These are phyloP conservation scores for Hydrolagus affinis DNA, from an alignment of 2,113 vertebrate species.

Conservation along the genomic window DNA sequence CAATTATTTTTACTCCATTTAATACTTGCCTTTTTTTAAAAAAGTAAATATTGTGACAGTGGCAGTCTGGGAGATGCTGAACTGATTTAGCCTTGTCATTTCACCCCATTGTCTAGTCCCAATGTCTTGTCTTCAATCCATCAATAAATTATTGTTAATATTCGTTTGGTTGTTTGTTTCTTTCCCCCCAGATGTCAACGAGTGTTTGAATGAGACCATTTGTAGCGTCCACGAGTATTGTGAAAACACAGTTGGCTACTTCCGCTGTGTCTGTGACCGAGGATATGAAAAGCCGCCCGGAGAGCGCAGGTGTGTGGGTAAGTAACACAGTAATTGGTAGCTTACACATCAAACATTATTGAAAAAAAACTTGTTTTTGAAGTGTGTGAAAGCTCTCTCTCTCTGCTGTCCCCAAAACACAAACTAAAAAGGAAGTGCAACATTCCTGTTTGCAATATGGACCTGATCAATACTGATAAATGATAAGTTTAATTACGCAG, in stretches of 20 bases:
- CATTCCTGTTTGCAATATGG: too few species aligned
- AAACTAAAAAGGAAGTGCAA: not conserved
- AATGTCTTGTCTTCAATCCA: not conserved
- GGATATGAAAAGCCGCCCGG: constrained; percentile 50
- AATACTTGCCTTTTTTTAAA: too few species aligned
- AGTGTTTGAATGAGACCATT: constrained; percentile 57
- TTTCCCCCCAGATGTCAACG: constrained; percentile 52
- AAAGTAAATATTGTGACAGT: too few species aligned
- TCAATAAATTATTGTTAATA: not conserved
- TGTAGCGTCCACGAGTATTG: constrained; percentile 58
- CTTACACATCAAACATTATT: constrained; percentile 50
- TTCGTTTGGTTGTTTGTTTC: not conserved
- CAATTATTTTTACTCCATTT: too few species aligned
- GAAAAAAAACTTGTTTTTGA: constrained; percentile 39
- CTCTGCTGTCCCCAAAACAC: not conserved
- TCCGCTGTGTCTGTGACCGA: constrained; percentile 56
- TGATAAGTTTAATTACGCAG: too few species aligned
- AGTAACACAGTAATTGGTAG: constrained; percentile 34
- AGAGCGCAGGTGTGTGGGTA: constrained; percentile 52
- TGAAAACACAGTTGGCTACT: constrained; percentile 59
- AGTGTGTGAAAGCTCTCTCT: not conserved
- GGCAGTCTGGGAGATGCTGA: too few species aligned
- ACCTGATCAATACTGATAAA: not conserved
- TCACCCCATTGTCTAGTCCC: not conserved
- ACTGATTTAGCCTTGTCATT: not conserved